Evolutionary conservation across 2,888 invertebrate species (phyloP).

Genomic region (Dolichomitus sp.): DNA sequence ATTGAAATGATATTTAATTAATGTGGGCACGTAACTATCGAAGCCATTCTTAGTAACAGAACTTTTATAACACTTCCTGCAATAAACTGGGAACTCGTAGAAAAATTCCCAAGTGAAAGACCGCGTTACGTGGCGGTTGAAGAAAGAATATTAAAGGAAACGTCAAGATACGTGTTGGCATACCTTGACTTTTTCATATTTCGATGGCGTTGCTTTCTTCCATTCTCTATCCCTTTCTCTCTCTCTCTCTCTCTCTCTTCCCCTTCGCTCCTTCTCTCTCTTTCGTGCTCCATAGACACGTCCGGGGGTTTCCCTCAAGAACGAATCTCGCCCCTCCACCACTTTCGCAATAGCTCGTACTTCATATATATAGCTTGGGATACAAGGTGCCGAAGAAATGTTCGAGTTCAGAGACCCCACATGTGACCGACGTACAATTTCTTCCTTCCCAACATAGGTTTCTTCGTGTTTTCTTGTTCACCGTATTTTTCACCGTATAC

Average conservation of each 20-base stretch:
- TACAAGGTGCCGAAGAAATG: constrained; percentile 45
- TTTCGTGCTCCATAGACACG: constrained; percentile 2
- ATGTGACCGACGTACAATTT: constrained; percentile 54
- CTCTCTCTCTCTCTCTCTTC: not conserved
- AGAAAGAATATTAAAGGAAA: constrained; percentile 63
- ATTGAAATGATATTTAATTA: not conserved
- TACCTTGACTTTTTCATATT: constrained; percentile 46
- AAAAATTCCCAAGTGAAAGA: constrained; percentile 10
- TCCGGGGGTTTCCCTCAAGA: constrained; percentile 32
- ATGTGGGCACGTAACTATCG: not conserved
- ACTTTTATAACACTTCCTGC: not conserved
- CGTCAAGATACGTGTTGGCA: constrained; percentile 46
- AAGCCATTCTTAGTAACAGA: not conserved
- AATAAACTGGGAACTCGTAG: not conserved
- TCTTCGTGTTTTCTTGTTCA: constrained; percentile 4
- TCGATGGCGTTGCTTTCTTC: constrained; percentile 41
- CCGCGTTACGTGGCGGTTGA: constrained; percentile 10
- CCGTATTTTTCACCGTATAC: constrained; percentile 10
- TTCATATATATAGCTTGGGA: constrained; percentile 13
- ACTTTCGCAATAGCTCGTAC: not conserved
- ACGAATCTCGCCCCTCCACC: constrained; percentile 26
- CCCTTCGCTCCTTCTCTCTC: too few relatives aligned
- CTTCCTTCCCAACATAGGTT: constrained; percentile 22
- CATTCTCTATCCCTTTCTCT: not conserved
- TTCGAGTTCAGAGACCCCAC: constrained; percentile 47